Base-by-base conservation (phyloP, 1,140 invertebrate species). In the Eurosta solidaginis region DNA sequence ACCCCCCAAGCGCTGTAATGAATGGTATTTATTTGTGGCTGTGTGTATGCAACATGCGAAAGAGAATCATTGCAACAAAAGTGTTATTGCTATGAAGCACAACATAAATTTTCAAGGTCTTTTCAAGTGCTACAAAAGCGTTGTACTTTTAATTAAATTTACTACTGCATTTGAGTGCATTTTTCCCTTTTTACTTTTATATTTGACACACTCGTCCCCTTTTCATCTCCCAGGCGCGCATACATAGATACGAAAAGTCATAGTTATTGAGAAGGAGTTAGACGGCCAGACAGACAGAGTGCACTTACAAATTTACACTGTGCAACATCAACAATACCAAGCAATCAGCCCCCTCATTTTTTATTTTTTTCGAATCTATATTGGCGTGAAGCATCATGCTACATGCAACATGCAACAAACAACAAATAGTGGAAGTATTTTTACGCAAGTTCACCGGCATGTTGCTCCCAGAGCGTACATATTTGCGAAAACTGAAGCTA, bases 111-210 rank as follows among this genome's bases (percentile, higher is more conserved):
- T 68, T 68, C 59, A 68, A 68, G 59, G 59, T 68, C 59, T 22
- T 68, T 40, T 40, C 36, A 68, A 68, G 36, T 40, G 40, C 50
- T 27, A 12, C 33, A 68, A 68, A 68, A 68, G 59, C 59, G 59
- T 20, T 68, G 59, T 33, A 40, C 59, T 68, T 68, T 68, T 68
- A 68, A 68, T 68, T 68, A 68, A 68, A 68, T 68, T 68, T 68
- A 68, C 59, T 68, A 36, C 59, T 36, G 27, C 54, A 27, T 29
- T n/a, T 20, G 33, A 68, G 59, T 68, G 59, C 33, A 20, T 4
- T 68, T 68, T 33, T 68, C 59, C n/a, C n/a, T 20, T 68, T 40
- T 68, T 68, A 68, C 59, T 68, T 68, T 68, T 68, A 33, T 40
- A 10, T 20, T 33, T 6, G 17, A 49, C 47, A 49, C 47, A 3